A percentile compares a stretch with the other conserved stretches of the same genome.
Conservation (phyloP, 2,888 invertebrate species). For the Folsomia manolachei region DNA sequence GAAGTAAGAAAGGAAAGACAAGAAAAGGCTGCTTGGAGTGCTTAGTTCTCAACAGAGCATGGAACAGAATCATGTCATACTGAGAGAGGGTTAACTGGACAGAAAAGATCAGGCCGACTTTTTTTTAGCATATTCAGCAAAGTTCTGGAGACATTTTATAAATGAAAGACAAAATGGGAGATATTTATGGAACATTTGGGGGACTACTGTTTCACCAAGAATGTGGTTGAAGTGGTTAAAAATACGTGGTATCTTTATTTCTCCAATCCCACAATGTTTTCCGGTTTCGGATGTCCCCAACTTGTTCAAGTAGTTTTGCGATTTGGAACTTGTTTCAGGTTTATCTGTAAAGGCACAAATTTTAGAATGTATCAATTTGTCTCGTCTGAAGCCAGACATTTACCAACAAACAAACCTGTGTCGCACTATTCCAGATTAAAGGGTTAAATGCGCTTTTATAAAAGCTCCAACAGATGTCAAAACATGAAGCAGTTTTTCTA, state of each 20-base stretch:
- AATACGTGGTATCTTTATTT: too few relatives aligned
- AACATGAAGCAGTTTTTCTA: slow-evolving; percentile 10
- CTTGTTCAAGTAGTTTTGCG: too few relatives aligned
- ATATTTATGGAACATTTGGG: not conserved
- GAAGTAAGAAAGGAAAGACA: too few relatives aligned
- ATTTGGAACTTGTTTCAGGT: too few relatives aligned
- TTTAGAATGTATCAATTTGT: slow-evolving; percentile 11
- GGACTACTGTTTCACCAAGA: not conserved
- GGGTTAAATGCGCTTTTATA: slow-evolving; percentile 6
- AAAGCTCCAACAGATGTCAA: slow-evolving; percentile 17
- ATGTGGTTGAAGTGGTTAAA: not conserved
- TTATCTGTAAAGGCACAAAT: too few relatives aligned
- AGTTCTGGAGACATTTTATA: not conserved
- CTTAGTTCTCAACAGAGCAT: too few relatives aligned
- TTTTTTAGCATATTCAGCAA: not conserved
- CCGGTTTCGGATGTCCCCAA: too few relatives aligned
- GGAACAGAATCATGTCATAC: too few relatives aligned
- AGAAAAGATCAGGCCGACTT: not conserved
- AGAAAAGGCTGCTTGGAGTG: too few relatives aligned
- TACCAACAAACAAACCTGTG: slow-evolving; percentile 10
- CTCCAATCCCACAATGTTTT: too few relatives aligned
- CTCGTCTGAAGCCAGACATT: slow-evolving; percentile 6
- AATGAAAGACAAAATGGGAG: not conserved
- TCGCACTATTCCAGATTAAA: slow-evolving; percentile 5
- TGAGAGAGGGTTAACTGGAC: not conserved